Conservation (phyloP, 2,888 invertebrate species). For the Cecidostiba fungosa region DNA sequence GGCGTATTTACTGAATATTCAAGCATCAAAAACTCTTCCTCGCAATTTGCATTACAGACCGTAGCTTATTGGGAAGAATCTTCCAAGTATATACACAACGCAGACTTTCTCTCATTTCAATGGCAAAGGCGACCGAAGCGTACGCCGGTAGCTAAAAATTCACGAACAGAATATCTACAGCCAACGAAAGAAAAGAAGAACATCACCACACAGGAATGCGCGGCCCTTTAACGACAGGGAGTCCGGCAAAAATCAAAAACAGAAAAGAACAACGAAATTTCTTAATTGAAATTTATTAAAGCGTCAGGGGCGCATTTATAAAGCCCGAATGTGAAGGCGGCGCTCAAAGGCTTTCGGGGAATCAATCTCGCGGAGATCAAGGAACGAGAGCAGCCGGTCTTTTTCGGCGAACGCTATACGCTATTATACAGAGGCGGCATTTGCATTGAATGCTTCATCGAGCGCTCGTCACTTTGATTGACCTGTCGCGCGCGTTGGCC, state of each 20-base stretch:
- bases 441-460: constrained; percentile 66
- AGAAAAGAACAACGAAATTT: constrained; percentile 64
- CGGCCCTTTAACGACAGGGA: neutral
- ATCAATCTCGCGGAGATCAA: constrained; percentile 53
- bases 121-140: constrained; percentile 18
- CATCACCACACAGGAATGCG: neutral
- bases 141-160: neutral
- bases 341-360: constrained; percentile 58
- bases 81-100: neutral
- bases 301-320: constrained; percentile 46
- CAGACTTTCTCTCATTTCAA: constrained; percentile 49
- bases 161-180: neutral
- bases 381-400: neutral
- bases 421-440: constrained; percentile 32
- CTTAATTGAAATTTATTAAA: constrained; percentile 66
- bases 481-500: constrained; percentile 60
- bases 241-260: constrained; percentile 36
- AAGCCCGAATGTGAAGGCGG: constrained; percentile 25
- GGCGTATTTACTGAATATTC: constrained; percentile 47
- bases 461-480: constrained; percentile 64
- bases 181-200: neutral
- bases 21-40: neutral
- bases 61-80: constrained; percentile 17
- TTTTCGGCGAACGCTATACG: constrained; percentile 22
- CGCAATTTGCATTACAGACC: constrained; percentile 18